These are phyloP conservation scores for Cherax destructor DNA, from an alignment of 1,140 invertebrate species.

Conservation along the genomic window DNA sequence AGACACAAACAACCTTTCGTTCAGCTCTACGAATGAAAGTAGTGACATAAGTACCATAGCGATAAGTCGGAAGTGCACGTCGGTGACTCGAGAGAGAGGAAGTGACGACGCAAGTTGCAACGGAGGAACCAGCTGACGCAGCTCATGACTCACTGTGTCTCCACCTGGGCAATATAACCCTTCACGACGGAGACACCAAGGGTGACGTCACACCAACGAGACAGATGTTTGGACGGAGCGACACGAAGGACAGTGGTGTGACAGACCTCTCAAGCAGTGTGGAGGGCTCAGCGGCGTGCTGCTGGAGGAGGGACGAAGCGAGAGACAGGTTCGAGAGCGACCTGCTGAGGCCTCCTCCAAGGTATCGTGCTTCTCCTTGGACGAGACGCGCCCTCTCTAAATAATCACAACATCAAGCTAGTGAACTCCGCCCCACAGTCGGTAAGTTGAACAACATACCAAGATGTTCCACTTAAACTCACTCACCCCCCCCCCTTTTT, in stretches of 20 bases:
- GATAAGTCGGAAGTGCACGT: neutral
- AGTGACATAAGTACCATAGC: neutral
- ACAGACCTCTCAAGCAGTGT: neutral
- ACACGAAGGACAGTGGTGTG: neutral
- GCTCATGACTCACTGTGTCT: neutral
- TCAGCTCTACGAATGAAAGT: constrained; percentile 16
- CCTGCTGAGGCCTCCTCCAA: constrained; percentile 11
- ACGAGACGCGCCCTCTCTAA: constrained; percentile 9
- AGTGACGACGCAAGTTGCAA: neutral
- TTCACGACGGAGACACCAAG: neutral
- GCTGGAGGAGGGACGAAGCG: neutral
- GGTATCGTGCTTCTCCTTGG: constrained; percentile 57
- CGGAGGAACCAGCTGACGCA: neutral
- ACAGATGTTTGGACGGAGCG: neutral
- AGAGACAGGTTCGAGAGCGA: neutral
- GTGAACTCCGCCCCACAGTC: constrained; percentile 24
- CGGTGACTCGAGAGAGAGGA: neutral
- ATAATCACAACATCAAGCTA: neutral
- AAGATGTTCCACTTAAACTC: too few relatives aligned
- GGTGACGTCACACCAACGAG: neutral
- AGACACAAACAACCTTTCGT: constrained; percentile 7
- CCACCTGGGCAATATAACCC: neutral
- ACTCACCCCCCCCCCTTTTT: too few relatives aligned
- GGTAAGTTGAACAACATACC: constrained; percentile 8
- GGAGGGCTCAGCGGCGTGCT: neutral